Percentiles rank a stretch among this genome's conserved stretches.
These are phyloP conservation scores for Xestia ashworthii DNA, from an alignment of 2,888 invertebrate genomes.

Conservation along the genomic window DNA sequence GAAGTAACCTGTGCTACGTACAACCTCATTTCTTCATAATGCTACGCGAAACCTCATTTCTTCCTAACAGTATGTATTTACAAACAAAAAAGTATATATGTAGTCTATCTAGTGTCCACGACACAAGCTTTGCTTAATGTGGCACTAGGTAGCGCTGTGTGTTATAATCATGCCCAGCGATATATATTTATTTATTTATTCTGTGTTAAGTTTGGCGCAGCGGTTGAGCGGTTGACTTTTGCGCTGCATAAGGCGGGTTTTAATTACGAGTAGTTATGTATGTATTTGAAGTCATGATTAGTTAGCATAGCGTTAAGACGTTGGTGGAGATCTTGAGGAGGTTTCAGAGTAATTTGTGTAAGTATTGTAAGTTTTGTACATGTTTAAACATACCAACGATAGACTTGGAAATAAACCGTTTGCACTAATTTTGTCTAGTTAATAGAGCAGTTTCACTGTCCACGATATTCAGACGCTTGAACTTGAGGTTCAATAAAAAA, in stretches of 20 bases:
- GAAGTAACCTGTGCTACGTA: too few species aligned
- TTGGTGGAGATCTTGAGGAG: not conserved
- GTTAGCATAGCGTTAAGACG: not conserved
- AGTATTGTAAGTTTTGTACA: not conserved
- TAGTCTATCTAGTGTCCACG: too few species aligned
- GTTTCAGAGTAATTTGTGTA: not conserved
- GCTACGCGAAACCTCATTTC: too few species aligned
- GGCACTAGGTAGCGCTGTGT: too few species aligned
- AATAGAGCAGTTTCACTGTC: not conserved
- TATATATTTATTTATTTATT: too few species aligned
- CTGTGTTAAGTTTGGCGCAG: not conserved
- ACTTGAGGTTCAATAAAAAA: slow-evolving; percentile 1
- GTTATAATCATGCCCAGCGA: too few species aligned
- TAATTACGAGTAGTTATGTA: not conserved
- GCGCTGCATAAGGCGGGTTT: not conserved
- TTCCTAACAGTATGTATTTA: too few species aligned
- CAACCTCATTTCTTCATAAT: too few species aligned
- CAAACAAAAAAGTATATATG: too few species aligned
- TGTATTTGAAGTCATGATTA: not conserved
- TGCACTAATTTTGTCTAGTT: not conserved
- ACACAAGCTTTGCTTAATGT: too few species aligned
- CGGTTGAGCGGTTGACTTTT: not conserved
- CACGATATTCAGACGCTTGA: not conserved
- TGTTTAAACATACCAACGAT: not conserved
- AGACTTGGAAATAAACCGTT: not conserved